Evolutionary conservation across 2,797 vertebrate genomes (phyloP), one percentile per base, ranked within the genome.

Genomic region (Kryptolebias ocellatus): DNA sequence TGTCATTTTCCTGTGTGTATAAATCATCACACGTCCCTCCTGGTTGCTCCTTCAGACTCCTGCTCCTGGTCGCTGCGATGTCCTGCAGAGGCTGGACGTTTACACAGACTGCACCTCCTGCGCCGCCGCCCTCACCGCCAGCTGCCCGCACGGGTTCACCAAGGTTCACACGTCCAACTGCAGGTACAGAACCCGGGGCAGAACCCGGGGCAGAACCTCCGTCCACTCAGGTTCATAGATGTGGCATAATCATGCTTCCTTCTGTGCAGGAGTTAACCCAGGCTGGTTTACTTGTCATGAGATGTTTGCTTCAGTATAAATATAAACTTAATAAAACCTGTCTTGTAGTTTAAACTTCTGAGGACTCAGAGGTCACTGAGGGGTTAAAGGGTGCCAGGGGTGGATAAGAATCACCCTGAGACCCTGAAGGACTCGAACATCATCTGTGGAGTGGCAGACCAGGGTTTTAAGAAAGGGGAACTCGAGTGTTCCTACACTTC

Each of bases 71-170:
- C 90, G 87, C 12, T 99, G 98, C 28, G 93, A 96, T 10, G 20
- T 89, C 56, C 83, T 80, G 31, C 90, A 78, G 0, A 89, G 24
- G 28, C 42, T 92, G 50, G 72, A 79, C 0, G 10, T 78, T 1
- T 60, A 82, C 4, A 85, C 92, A 1, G 39, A 82, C 0, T 99
- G 97, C 74, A 96, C 94, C 10, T 83, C 94, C 7, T 96, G 95
- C 20, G 92, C 93, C 0, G 91, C 84, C 3, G 56, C 76, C 0
- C 4, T 72, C 56, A 87, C 46, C 20, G 58, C 50, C 37, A 0
- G n/a, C 2, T 98, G 97, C 72, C 95, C 95, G 1, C 70, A 0
- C 0, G 90, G 93, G 62, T 95, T 92, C 87, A 70, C 54, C 27
- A 94, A 56, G 8, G 7, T 29, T 0, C 86, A 87, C 1, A 79